phyloP scores from a whole-genome alignment of 1,140 invertebrate genomes.

The Saccostrea echinata region DNA sequence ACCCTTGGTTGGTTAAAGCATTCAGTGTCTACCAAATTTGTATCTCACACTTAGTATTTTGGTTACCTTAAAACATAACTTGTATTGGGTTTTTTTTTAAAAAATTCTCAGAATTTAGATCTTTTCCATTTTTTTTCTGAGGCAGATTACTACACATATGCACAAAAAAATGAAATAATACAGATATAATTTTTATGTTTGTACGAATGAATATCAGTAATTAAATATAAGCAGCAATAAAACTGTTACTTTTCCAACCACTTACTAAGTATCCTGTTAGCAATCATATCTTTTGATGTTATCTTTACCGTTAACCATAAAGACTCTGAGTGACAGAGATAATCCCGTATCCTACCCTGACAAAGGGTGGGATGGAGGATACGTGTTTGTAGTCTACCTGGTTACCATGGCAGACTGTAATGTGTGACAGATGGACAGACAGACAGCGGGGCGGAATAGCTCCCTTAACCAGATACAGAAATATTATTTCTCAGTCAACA shows the following conservation, averaged over 20 bases:
- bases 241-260: too few relatives aligned
- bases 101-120: not conserved
- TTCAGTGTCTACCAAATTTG: not conserved
- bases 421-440: slow-evolving; percentile 26
- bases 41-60: not conserved
- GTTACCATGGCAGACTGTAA: not conserved
- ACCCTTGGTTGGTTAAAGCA: not conserved
- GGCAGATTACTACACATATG: not conserved
- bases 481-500: slow-evolving; percentile 9
- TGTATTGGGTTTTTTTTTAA: not conserved
- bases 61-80: not conserved
- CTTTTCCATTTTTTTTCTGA: not conserved
- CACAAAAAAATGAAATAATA: not conserved
- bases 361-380: not conserved
- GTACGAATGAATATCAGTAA: not conserved
- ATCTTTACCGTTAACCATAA: not conserved
- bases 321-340: not conserved
- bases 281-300: not conserved
- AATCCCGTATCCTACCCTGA: not conserved
- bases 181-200: not conserved
- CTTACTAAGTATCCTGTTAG: too few relatives aligned
- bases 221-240: too few relatives aligned
- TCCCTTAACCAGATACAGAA: slow-evolving; percentile 1
- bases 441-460: slow-evolving; percentile 5
- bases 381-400: not conserved